These are phyloP conservation scores for Enhydra lutris DNA, from an alignment of 2,113 vertebrate species.

Conservation along the genomic window DNA sequence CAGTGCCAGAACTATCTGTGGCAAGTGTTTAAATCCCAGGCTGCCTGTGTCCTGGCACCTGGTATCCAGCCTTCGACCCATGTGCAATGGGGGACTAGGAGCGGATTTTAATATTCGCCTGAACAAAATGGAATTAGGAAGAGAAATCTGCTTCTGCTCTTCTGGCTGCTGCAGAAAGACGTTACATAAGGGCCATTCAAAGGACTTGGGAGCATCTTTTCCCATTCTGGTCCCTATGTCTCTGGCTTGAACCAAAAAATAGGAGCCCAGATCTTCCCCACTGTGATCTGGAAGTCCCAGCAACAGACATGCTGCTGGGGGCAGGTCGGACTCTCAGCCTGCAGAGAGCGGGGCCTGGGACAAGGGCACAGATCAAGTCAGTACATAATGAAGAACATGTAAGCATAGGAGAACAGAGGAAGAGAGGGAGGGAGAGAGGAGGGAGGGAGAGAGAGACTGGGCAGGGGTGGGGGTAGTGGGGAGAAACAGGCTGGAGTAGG, in stretches of 20 bases:
- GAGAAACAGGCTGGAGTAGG: neutral
- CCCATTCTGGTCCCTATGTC: neutral
- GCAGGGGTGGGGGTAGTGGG: neutral
- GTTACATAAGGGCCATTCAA: conserved; percentile 1
- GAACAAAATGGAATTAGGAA: conserved; percentile 47
- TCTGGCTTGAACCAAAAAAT: neutral
- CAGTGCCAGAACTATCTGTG: neutral
- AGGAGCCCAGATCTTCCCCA: neutral
- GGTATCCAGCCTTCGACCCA: conserved; percentile 18
- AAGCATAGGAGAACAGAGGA: no score
- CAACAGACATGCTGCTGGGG: neutral
- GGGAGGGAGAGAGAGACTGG: neutral
- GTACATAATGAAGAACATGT: neutral
- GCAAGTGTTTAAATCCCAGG: conserved; percentile 27
- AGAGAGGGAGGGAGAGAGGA: neutral
- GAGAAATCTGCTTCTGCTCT: conserved; percentile 38
- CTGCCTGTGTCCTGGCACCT: neutral
- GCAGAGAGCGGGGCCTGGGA: neutral
- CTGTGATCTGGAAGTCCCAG: neutral
- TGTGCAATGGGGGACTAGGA: neutral
- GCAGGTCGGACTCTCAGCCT: neutral
- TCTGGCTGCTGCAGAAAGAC: neutral
- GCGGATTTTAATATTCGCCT: conserved; percentile 40
- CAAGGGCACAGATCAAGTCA: neutral
- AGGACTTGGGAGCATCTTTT: neutral